A percentile compares a stretch with the other conserved stretches of the same genome.
Evolutionary conservation across 2,888 invertebrate species (phyloP).

Genomic region (Zygothrica quintamaculata): DNA sequence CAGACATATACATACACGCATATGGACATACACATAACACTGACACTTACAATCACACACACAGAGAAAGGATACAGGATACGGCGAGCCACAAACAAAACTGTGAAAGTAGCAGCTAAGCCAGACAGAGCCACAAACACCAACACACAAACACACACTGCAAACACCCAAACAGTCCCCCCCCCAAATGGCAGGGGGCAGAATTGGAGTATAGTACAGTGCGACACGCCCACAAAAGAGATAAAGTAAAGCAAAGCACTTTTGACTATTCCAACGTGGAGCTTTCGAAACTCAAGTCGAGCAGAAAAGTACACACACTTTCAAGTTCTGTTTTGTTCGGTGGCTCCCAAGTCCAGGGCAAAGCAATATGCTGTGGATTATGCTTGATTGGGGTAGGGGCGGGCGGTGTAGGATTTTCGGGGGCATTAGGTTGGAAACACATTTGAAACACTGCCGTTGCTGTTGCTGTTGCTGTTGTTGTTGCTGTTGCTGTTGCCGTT

Average conservation of each 20-base stretch:
- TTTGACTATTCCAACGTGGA: conserved; percentile 76
- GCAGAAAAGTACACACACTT: conserved; percentile 79
- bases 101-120: conserved; percentile 77
- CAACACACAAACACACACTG: conserved; percentile 25
- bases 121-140: conserved; percentile 70
- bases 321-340: conserved; percentile 44
- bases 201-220: conserved; percentile 8
- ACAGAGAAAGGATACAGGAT: conserved; percentile 62
- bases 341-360: conserved; percentile 51
- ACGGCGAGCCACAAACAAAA: conserved; percentile 75
- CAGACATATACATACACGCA: conserved; percentile 7
- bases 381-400: conserved; percentile 34
- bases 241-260: conserved; percentile 76
- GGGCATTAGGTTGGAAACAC: conserved; percentile 79
- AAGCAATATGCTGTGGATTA: conserved; percentile 79
- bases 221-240: conserved; percentile 61
- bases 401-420: conserved; percentile 65
- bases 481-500: conserved; percentile 12
- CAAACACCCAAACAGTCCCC: background rate
- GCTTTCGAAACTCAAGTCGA: conserved; percentile 76
- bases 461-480: conserved; percentile 7
- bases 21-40: conserved; percentile 8
- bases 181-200: background rate
- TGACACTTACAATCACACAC: conserved; percentile 4
- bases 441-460: conserved; percentile 74